These are phyloP conservation scores for Trididemnum clinides DNA, from an alignment of 23 tunicate genomes.

Conservation along the genomic window DNA sequence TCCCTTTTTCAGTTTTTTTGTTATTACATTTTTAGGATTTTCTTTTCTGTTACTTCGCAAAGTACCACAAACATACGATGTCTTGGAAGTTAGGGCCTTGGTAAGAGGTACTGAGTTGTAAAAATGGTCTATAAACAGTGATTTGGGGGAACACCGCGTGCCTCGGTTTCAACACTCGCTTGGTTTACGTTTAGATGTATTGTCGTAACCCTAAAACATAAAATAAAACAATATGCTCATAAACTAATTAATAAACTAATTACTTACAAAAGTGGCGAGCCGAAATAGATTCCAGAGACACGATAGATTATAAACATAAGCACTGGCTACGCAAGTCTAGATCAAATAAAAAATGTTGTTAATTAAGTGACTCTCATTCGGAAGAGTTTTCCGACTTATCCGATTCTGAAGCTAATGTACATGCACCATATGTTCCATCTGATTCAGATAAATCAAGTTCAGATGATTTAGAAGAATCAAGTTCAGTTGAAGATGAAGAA, in stretches of 20 bases:
- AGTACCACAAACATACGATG: not conserved
- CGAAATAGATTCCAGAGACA: too few relatives aligned
- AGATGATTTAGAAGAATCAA: not conserved
- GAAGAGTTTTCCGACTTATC: not conserved
- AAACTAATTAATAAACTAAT: too few relatives aligned
- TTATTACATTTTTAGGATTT: not conserved
- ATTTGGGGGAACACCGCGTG: too few relatives aligned
- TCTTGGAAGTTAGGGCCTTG: not conserved
- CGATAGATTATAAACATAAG: too few relatives aligned
- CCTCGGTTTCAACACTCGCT: too few relatives aligned
- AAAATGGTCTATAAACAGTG: not conserved
- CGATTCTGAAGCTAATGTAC: too few relatives aligned
- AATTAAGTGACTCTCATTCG: not conserved
- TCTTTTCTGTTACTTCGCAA: not conserved
- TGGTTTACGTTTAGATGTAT: too few relatives aligned
- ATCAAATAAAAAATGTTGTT: too few relatives aligned
- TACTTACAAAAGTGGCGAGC: too few relatives aligned
- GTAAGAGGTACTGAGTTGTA: not conserved
- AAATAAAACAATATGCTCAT: too few relatives aligned
- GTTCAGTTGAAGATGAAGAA: not conserved
- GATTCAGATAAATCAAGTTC: not conserved
- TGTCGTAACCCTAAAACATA: too few relatives aligned
- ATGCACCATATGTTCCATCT: not conserved
- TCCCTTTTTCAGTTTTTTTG: not conserved
- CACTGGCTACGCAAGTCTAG: too few relatives aligned